Conservation (phyloP, 2,888 invertebrate species). For the Oligia latruncula region DNA sequence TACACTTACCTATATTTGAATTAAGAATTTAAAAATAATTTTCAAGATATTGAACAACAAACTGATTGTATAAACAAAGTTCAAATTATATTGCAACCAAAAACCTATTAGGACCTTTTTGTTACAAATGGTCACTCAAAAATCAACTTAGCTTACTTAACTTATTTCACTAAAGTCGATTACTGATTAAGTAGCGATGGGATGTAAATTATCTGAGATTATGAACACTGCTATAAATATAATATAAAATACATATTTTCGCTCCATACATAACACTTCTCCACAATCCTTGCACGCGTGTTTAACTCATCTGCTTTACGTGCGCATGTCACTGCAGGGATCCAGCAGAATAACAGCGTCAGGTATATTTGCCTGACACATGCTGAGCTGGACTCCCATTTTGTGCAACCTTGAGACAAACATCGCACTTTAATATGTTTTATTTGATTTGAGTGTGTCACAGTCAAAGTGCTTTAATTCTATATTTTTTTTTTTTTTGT, state of each 20-base stretch:
- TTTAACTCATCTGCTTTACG: neutral
- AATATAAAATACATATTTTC: neutral
- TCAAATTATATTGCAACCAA: no score
- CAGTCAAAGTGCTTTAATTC: neutral
- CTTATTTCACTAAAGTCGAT: no score
- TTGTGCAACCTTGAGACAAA: neutral
- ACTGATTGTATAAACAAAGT: no score
- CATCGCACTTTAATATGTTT: neutral
- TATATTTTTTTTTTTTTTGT: neutral
- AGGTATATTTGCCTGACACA: neutral
- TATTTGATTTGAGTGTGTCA: neutral
- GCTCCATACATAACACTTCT: neutral
- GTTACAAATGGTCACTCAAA: no score
- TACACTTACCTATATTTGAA: no score
- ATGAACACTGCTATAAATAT: no score
- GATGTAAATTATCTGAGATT: no score
- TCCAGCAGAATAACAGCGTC: neutral
- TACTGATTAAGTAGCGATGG: no score
- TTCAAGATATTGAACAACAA: no score
- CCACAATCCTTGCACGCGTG: neutral
- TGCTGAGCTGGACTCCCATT: neutral
- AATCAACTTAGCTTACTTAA: no score
- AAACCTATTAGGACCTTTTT: no score
- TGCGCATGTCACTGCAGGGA: neutral
- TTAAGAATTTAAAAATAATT: no score